phyloP scores from a whole-genome alignment of 2,113 vertebrate species.

The Barnardius zonarius region DNA sequence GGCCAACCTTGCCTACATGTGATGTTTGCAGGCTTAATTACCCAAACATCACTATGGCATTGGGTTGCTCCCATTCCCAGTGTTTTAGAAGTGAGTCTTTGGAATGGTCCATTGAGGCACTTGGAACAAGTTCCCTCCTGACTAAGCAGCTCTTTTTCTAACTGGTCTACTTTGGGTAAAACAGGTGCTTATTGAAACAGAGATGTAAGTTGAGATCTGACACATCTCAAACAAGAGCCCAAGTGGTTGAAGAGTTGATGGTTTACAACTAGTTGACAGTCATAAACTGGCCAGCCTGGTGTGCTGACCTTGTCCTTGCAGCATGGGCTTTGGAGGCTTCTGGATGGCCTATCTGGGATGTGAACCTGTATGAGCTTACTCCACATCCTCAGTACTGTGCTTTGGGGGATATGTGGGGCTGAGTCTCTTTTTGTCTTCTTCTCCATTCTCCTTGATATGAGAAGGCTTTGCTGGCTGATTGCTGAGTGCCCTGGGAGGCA shows the following conservation, averaged over 20 bases:
- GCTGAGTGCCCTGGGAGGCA: not conserved
- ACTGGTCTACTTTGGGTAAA: not conserved
- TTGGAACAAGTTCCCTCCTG: not conserved
- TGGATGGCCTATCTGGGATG: not conserved
- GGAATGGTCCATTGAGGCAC: not conserved
- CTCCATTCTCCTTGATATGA: not conserved
- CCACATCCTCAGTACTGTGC: not conserved
- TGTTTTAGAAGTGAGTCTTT: not conserved
- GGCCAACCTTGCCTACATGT: fast-evolving
- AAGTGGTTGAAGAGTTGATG: not conserved
- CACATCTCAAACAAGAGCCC: not conserved
- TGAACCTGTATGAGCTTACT: not conserved
- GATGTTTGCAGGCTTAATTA: not conserved
- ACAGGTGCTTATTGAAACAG: not conserved
- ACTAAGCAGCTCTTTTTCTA: not conserved
- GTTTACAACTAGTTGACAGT: not conserved
- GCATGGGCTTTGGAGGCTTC: fast-evolving
- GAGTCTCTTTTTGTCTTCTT: not conserved
- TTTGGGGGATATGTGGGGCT: fast-evolving
- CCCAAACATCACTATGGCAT: not conserved
- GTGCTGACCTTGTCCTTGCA: not conserved
- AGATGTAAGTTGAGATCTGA: not conserved
- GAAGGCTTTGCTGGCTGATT: not conserved
- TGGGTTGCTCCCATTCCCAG: not conserved
- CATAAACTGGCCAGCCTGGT: not conserved